A percentile compares a stretch with the other conserved stretches of the same genome.
Evolutionary conservation across 2,888 invertebrate species (phyloP).

Genomic region (Cataglyphis albicans): DNA sequence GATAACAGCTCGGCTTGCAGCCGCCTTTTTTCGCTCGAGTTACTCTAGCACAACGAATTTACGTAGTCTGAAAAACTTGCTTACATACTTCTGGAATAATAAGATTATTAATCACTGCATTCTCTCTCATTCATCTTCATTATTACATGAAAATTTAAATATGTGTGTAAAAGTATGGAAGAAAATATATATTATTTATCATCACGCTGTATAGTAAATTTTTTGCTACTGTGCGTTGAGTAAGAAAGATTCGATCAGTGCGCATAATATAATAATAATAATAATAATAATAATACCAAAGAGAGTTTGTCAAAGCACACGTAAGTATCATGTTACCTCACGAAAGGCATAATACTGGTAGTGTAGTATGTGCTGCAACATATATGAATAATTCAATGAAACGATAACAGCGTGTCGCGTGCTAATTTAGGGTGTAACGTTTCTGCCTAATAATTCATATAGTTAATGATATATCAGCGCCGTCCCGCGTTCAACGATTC

Average conservation of each 20-base stretch:
- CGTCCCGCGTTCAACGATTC: slow-evolving; percentile 68
- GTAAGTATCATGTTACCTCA: slow-evolving; percentile 57
- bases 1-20: slow-evolving; percentile 44
- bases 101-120: slow-evolving; percentile 1
- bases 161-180: background rate
- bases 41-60: slow-evolving; percentile 24
- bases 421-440: slow-evolving; percentile 71
- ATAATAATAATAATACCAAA: slow-evolving; percentile 18
- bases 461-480: slow-evolving; percentile 72
- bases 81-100: background rate
- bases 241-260: slow-evolving; percentile 18
- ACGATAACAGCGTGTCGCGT: slow-evolving; percentile 75
- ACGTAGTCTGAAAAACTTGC: slow-evolving; percentile 21
- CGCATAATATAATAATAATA: slow-evolving; percentile 51
- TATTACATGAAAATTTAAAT: background rate
- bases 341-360: slow-evolving; percentile 27
- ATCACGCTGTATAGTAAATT: background rate
- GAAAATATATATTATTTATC: slow-evolving; percentile 12
- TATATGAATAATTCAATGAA: slow-evolving; percentile 76
- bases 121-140: background rate
- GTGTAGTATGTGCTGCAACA: slow-evolving; percentile 38
- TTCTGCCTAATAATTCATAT: slow-evolving; percentile 73
- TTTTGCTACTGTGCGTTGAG: background rate
- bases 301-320: slow-evolving; percentile 67
- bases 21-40: slow-evolving; percentile 31